Base-by-base conservation (phyloP, 2,113 vertebrate genomes). In the Ageneiosus marmoratus region DNA sequence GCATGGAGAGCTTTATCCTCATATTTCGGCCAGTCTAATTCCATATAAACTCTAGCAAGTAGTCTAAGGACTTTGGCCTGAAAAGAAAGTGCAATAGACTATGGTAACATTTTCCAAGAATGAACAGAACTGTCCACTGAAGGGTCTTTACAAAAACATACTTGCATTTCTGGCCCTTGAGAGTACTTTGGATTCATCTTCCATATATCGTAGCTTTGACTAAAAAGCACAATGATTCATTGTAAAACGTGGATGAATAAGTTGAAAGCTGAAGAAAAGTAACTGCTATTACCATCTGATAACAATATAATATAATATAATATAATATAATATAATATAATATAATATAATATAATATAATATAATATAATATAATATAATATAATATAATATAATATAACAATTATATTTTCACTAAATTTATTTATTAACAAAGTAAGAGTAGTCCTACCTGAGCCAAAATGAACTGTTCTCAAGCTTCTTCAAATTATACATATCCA, bases 171-270 rank as follows among this genome's bases (percentile, higher is more conserved):
- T 87, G 93, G 85, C 63, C 87, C 89, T 89, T 94, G 69, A 74
- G 91, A 93, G 7, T 93, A 95, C 83, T 84, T 91, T 46, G 46
- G 29, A 87, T 93, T 93, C 88, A 92, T 94, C 90, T 94, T 98
- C 29, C 95, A 95, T 86, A 97, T 96, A 65, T 96, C 96, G 77
- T 96, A 97, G 90, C 97, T 98, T 91, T 98, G 95, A 81, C 97
- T 97, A 70, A 80, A 84, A 91, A 90, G 70, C 48, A 88, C 32
- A 84, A 67, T 8, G 4, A 51, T 11, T 20, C 8, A 32, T 70
- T 60, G 15, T 75, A 48, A 67, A 67, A 3, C 72, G 20, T n/a
- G 58, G 5, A 79, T 60, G 27, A n/a, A 34, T 18, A 55, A 77
- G 48, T 12, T 62, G 4, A 73, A 44, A 44, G 5, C 24, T 56